Percentiles rank a stretch among this genome's conserved stretches.
These are phyloP conservation scores for Sciurus carolinensis DNA, from an alignment of 2,797 vertebrate species.

Conservation along the genomic window DNA sequence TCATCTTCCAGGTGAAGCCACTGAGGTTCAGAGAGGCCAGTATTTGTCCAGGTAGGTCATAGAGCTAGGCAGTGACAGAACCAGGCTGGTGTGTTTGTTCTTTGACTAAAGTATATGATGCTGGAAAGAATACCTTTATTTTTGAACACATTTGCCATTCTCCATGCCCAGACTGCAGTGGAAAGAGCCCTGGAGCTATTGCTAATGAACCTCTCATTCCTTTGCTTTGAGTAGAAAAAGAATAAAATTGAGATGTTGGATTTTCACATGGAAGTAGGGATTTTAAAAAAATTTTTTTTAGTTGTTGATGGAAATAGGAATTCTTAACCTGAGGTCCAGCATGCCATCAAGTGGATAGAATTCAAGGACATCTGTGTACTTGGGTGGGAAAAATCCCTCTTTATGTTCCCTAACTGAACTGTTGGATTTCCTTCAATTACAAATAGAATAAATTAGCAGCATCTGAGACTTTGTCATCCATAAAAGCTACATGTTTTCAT, in stretches of 20 bases:
- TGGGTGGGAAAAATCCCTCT: not conserved
- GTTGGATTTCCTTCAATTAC: not conserved
- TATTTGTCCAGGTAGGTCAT: not conserved
- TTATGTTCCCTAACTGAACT: not conserved
- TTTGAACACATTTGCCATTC: not conserved
- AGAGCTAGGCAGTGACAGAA: not conserved
- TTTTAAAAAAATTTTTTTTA: too few species aligned
- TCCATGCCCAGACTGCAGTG: not conserved
- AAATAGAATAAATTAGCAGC: not conserved
- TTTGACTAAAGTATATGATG: not conserved
- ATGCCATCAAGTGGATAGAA: slow-evolving; percentile 2
- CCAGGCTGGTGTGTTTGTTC: not conserved
- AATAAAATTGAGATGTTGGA: not conserved
- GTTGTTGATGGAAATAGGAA: not conserved
- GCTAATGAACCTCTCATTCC: not conserved
- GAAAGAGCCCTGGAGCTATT: not conserved
- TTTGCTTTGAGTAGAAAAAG: not conserved
- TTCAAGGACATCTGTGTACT: not conserved
- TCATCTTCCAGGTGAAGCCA: not conserved
- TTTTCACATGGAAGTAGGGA: not conserved
- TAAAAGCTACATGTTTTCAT: not conserved
- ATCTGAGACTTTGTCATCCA: not conserved
- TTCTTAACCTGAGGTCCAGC: not conserved
- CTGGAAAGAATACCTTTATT: not conserved
- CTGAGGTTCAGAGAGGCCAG: not conserved